A percentile compares a stretch with the other conserved stretches of the same genome.
These are phyloP conservation scores for Cephalopterus ornatus DNA, from an alignment of 2,113 vertebrate species.

Conservation along the genomic window DNA sequence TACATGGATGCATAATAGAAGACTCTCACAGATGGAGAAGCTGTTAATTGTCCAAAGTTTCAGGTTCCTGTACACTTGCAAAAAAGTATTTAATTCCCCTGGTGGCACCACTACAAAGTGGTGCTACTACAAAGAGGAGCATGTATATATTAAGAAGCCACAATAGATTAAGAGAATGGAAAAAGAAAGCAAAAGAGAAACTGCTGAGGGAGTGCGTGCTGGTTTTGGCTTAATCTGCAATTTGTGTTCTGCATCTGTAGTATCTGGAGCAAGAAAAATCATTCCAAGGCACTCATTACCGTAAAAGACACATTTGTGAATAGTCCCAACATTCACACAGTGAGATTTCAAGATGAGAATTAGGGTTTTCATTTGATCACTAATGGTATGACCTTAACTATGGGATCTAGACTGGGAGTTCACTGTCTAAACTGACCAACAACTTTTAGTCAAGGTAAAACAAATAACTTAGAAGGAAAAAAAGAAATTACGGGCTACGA, in stretches of 20 bases:
- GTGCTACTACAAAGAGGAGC: neutral
- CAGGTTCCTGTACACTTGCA: neutral
- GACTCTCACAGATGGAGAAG: neutral
- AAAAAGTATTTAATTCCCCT: neutral
- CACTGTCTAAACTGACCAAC: neutral
- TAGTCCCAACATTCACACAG: neutral
- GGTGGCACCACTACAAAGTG: neutral
- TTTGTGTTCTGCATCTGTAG: neutral
- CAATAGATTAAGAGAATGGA: neutral
- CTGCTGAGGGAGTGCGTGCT: neutral
- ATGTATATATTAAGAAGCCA: neutral
- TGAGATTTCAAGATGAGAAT: neutral
- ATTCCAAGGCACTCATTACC: neutral
- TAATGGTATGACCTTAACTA: neutral
- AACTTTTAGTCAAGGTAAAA: neutral
- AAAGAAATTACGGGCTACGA: neutral
- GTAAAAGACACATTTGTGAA: neutral
- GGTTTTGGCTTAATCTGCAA: neutral
- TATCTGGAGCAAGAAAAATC: neutral
- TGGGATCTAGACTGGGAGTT: neutral
- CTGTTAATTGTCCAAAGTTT: neutral
- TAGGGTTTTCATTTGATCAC: neutral
- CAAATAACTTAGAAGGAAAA: neutral
- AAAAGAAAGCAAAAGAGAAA: neutral
- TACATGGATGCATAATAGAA: neutral